Percentiles rank a stretch among this genome's conserved stretches.
Evolutionary conservation across 2,113 vertebrate genomes (phyloP).

Genomic region (Regulus satrapa): DNA sequence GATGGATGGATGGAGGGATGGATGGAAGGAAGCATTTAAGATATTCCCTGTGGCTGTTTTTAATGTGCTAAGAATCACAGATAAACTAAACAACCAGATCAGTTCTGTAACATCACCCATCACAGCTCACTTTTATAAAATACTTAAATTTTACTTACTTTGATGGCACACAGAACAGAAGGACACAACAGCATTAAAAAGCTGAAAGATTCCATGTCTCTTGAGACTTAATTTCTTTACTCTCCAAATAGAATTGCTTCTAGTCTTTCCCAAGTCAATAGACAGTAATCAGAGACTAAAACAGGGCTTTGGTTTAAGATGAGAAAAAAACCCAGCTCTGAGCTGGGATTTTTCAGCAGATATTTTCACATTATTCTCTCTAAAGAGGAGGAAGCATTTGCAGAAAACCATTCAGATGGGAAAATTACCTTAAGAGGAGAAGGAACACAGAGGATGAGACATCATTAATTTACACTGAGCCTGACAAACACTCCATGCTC

Average conservation of each 20-base stretch:
- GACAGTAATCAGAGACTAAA: neutral
- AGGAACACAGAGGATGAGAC: neutral
- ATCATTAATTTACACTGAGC: neutral
- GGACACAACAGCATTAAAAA: neutral
- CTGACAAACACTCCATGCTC: neutral
- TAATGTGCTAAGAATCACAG: neutral
- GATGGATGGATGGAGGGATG: neutral
- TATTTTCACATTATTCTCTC: neutral
- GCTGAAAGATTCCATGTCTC: neutral
- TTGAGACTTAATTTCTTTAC: neutral
- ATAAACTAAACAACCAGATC: neutral
- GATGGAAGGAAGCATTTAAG: neutral
- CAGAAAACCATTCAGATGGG: neutral
- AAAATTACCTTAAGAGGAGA: neutral
- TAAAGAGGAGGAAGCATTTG: neutral
- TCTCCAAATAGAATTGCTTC: neutral
- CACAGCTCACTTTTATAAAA: neutral
- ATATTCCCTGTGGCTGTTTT: neutral
- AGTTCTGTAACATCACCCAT: neutral
- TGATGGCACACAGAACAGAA: neutral
- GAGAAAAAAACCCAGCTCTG: neutral
- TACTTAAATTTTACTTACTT: neutral
- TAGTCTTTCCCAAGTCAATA: neutral
- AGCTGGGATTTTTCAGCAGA: neutral
- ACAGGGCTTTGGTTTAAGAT: neutral